Evolutionary conservation across 2,797 vertebrate genomes (phyloP).

Genomic region (Diplodus puntazzo): DNA sequence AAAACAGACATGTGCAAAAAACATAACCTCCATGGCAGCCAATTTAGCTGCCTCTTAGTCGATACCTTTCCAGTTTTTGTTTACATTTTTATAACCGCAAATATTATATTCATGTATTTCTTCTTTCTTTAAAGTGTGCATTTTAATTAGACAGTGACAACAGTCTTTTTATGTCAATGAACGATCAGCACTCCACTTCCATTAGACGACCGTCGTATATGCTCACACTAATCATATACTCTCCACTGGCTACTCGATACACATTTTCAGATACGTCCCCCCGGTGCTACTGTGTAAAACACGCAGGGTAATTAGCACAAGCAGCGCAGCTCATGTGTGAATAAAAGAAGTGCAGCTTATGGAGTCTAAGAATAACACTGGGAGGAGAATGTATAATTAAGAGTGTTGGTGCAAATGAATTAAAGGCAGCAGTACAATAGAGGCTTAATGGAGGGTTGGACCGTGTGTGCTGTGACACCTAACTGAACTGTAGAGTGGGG

Average conservation of each 20-base stretch:
- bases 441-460: conserved; percentile 16
- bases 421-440: conserved; percentile 1
- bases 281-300: not conserved
- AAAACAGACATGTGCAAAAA: no score
- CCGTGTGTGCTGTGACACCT: not conserved
- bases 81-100: no score
- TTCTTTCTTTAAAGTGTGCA: no score
- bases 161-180: no score
- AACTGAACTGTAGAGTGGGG: not conserved
- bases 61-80: no score
- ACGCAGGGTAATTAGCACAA: conserved; percentile 13
- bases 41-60: no score
- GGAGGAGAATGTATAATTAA: conserved; percentile 12
- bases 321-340: conserved; percentile 19
- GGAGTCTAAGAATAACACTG: conserved; percentile 5
- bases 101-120: no score
- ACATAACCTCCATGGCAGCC: no score
- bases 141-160: no score
- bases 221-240: not conserved
- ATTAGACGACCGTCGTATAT: not conserved
- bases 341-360: conserved; percentile 5
- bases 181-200: not conserved
- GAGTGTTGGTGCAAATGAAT: conserved; percentile 21
- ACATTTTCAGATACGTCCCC: not conserved
- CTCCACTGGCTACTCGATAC: not conserved